Percentiles rank a stretch among this genome's conserved stretches.
These are phyloP conservation scores for Acleris emargana DNA, from an alignment of 2,888 invertebrate species.

Conservation along the genomic window DNA sequence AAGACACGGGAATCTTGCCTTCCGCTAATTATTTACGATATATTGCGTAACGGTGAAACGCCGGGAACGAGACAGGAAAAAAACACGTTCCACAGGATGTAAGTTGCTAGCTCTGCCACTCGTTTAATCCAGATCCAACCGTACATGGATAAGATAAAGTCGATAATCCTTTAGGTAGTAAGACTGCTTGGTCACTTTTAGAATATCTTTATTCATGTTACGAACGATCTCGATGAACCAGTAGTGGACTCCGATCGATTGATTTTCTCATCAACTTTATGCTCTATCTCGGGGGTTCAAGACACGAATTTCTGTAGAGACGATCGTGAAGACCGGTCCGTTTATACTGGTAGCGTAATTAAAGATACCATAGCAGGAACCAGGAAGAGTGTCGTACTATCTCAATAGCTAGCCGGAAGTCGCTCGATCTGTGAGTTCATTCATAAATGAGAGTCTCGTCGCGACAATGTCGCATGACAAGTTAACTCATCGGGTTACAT, in stretches of 20 bases:
- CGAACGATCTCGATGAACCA: constrained; percentile 76
- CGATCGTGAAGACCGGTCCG: constrained; percentile 54
- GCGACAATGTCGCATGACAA: constrained; percentile 77
- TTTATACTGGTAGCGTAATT: constrained; percentile 75
- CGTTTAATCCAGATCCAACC: constrained; percentile 53
- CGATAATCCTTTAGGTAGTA: constrained; percentile 51
- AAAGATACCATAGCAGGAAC: constrained; percentile 83
- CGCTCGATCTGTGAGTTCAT: constrained; percentile 82
- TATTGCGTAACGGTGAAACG: constrained; percentile 84
- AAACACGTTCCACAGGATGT: constrained; percentile 80
- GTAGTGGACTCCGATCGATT: constrained; percentile 69
- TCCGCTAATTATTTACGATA: constrained; percentile 84
- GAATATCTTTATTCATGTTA: constrained; percentile 82
- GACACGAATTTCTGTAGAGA: constrained; percentile 46
- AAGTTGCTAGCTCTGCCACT: constrained; percentile 58
- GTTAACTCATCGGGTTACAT: constrained; percentile 57
- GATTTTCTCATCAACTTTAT: constrained; percentile 49
- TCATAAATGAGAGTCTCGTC: constrained; percentile 76
- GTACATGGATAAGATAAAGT: constrained; percentile 56
- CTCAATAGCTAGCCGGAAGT: constrained; percentile 83
- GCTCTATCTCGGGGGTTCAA: constrained; percentile 56
- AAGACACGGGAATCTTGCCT: constrained; percentile 82
- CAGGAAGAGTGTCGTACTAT: constrained; percentile 84
- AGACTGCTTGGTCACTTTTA: constrained; percentile 69
- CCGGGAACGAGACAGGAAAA: constrained; percentile 80